phyloP scores from a whole-genome alignment of 2,888 invertebrate genomes.

The Sminthurinus aureus region DNA sequence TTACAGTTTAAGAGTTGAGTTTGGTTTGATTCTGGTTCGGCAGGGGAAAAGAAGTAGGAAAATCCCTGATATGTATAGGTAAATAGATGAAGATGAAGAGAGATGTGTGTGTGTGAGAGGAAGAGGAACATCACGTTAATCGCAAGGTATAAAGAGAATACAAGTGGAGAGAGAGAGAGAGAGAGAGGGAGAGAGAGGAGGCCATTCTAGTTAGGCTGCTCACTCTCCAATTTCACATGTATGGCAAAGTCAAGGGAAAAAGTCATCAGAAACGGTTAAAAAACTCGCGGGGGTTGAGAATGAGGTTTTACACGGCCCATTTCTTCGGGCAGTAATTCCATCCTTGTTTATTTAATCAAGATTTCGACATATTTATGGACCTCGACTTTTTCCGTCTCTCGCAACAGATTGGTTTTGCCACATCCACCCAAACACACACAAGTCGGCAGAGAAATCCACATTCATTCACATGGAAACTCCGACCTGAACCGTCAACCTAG shows the following conservation, averaged over 20 bases:
- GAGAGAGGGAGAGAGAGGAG: conserved; percentile 6
- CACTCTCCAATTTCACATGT: too few species aligned
- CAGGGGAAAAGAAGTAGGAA: background rate
- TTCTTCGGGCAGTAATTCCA: conserved; percentile 60
- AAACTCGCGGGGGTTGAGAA: conserved; percentile 49
- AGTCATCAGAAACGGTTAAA: conserved; percentile 37
- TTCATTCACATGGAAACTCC: background rate
- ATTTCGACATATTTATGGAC: conserved; percentile 60
- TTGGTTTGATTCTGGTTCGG: background rate
- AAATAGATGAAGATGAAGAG: background rate
- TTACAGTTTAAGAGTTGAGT: background rate
- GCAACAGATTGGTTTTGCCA: conserved; percentile 58
- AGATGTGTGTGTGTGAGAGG: background rate
- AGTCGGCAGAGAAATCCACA: background rate
- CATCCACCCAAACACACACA: conserved; percentile 44
- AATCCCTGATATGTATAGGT: background rate
- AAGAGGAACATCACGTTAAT: background rate
- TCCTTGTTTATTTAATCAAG: conserved; percentile 61
- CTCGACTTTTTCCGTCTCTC: conserved; percentile 47
- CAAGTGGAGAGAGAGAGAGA: background rate
- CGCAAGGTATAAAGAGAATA: background rate
- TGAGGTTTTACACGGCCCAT: conserved; percentile 60
- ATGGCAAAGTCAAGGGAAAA: conserved; percentile 13
- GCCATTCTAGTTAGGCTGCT: background rate
- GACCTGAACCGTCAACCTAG: background rate